These are phyloP conservation scores for Tetheella fluctuosa DNA, from an alignment of 2,888 invertebrate species.

Conservation along the genomic window DNA sequence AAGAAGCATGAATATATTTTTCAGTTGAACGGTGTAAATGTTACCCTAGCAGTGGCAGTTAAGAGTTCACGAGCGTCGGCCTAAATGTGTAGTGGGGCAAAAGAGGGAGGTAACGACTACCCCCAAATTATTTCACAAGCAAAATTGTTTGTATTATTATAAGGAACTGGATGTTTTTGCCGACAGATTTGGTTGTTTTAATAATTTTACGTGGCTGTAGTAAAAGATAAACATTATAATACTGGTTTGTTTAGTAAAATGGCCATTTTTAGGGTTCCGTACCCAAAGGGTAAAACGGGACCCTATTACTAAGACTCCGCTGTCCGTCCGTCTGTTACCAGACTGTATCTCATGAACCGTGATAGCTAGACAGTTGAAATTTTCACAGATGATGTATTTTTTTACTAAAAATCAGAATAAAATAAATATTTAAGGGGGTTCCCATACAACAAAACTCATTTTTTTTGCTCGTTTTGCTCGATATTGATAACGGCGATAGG, in stretches of 20 bases:
- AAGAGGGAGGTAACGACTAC: conserved; percentile 53
- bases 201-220: not conserved
- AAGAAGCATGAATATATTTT: not conserved
- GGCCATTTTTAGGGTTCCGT: too few species aligned
- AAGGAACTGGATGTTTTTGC: not conserved
- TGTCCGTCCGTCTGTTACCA: too few species aligned
- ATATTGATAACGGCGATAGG: too few species aligned
- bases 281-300: too few species aligned
- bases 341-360: too few species aligned
- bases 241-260: not conserved
- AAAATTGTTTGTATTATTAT: conserved; percentile 6
- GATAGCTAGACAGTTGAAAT: too few species aligned
- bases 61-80: conserved; percentile 51
- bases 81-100: conserved; percentile 60
- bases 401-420: too few species aligned
- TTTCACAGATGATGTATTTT: too few species aligned
- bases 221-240: not conserved
- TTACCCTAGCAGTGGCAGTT: conserved; percentile 28
- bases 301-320: too few species aligned
- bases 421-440: too few species aligned
- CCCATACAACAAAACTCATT: too few species aligned
- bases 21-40: conserved; percentile 33
- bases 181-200: not conserved
- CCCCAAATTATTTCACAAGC: conserved; percentile 50
- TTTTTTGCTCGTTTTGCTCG: too few species aligned